Evolutionary conservation across 2,113 vertebrate genomes (phyloP).

Genomic region (Cephalopterus ornatus): DNA sequence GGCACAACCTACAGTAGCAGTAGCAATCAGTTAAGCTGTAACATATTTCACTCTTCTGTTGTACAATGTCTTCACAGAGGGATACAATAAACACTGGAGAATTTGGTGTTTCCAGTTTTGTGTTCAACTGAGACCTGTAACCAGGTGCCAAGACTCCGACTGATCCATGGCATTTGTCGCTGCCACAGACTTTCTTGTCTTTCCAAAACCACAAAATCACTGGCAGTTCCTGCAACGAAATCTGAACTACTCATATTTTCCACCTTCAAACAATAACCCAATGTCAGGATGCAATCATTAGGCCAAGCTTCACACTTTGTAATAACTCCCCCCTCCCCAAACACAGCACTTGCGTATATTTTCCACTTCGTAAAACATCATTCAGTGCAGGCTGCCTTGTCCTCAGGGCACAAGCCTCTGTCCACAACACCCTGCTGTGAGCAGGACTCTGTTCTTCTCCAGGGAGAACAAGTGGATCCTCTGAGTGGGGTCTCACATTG

Average conservation of each 20-base stretch:
- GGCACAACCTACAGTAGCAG: neutral
- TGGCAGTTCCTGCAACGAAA: conserved; percentile 25
- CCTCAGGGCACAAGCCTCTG: neutral
- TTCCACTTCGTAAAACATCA: conserved; percentile 2
- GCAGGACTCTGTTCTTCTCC: neutral
- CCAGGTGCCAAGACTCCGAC: neutral
- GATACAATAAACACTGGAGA: neutral
- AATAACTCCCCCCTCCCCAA: neutral
- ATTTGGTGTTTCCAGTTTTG: neutral
- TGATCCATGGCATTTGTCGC: neutral
- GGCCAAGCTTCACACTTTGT: conserved; percentile 50
- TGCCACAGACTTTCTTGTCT: neutral
- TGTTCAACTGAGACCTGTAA: neutral
- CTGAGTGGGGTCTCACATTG: neutral
- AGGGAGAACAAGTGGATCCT: neutral
- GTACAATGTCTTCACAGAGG: neutral
- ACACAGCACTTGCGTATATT: neutral
- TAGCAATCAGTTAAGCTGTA: neutral
- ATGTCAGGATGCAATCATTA: conserved; percentile 58
- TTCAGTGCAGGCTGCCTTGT: neutral
- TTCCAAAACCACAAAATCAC: neutral
- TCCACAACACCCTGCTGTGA: neutral
- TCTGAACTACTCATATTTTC: conserved; percentile 38
- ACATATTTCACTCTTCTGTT: neutral
- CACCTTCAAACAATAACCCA: conserved; percentile 65